These are phyloP conservation scores for Thaleichthys pacificus DNA, from an alignment of 2,797 vertebrate genomes.

Conservation along the genomic window DNA sequence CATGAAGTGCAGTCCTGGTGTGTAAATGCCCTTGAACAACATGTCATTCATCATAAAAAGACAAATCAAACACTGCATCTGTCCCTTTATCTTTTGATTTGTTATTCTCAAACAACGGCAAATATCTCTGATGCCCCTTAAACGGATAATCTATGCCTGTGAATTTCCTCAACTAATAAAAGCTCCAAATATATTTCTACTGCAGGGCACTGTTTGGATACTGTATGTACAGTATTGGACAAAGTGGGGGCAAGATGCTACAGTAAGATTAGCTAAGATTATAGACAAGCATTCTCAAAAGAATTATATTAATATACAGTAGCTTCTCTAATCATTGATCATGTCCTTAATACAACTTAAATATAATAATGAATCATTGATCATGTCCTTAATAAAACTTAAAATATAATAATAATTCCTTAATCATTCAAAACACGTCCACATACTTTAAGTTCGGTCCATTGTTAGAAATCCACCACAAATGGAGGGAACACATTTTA, in stretches of 20 bases:
- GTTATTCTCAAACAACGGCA: background rate
- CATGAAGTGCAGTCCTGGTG: background rate
- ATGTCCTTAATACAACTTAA: background rate
- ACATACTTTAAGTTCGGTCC: background rate
- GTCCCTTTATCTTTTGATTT: background rate
- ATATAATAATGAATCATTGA: background rate
- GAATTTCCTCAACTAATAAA: background rate
- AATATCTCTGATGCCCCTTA: background rate
- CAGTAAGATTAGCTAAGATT: too few species aligned
- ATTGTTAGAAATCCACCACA: conserved; percentile 37
- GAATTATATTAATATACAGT: too few species aligned
- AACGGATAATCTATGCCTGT: background rate
- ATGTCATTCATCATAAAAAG: background rate
- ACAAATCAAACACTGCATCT: background rate
- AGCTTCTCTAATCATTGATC: background rate
- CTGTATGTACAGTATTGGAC: too few species aligned
- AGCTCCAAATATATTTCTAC: background rate
- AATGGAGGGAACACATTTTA: conserved; percentile 35
- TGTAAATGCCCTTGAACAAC: conserved; percentile 4
- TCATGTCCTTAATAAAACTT: background rate
- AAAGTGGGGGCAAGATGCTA: too few species aligned
- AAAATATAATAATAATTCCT: background rate
- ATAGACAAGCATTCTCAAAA: too few species aligned
- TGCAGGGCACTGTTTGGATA: too few species aligned
- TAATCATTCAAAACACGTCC: conserved; percentile 20